Evolutionary conservation across 2,113 vertebrate species (phyloP).

Genomic region (Corvus hawaiiensis): DNA sequence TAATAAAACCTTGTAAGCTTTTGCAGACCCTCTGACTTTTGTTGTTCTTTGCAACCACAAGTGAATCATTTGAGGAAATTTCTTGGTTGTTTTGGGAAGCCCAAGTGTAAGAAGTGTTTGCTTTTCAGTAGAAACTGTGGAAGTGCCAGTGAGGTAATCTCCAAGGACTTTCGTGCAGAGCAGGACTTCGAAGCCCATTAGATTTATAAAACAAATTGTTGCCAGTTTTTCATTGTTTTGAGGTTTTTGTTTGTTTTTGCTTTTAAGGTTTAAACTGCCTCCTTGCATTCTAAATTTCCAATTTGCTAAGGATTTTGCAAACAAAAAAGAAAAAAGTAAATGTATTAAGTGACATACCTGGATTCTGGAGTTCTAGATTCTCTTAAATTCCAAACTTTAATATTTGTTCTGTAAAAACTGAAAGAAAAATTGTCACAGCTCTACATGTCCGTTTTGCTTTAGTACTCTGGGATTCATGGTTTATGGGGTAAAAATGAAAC

Average conservation of each 20-base stretch:
- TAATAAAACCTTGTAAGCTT: background rate
- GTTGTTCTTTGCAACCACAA: accelerated
- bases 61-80: background rate
- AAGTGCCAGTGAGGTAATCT: background rate
- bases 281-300: background rate
- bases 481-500: background rate
- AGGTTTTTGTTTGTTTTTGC: background rate
- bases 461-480: background rate
- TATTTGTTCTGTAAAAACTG: background rate
- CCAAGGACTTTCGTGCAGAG: background rate
- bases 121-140: background rate
- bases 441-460: background rate
- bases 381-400: background rate
- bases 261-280: background rate
- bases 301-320: background rate
- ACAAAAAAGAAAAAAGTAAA: background rate
- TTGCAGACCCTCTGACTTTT: background rate
- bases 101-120: background rate
- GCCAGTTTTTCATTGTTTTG: background rate
- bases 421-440: background rate
- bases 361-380: background rate
- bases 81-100: background rate
- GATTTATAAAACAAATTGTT: background rate
- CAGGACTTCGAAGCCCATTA: background rate
- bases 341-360: background rate